phyloP scores from a whole-genome alignment of 2,888 invertebrate species.

The Himalopsyche anomala region DNA sequence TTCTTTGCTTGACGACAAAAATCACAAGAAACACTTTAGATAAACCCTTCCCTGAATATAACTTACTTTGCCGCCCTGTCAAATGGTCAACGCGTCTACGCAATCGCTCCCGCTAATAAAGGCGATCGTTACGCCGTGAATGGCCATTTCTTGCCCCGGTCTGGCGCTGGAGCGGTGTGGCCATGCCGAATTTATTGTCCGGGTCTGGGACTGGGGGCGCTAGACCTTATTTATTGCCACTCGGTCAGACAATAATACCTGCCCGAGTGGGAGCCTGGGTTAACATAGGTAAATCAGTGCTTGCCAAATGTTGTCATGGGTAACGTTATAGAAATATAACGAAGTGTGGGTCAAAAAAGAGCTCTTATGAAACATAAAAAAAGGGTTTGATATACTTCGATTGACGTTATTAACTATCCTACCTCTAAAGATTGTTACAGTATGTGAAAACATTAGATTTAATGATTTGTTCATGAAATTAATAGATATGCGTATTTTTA shows the following conservation, averaged over 20 bases:
- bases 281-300: conserved; percentile 36
- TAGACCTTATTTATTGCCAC: conserved; percentile 41
- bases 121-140: conserved; percentile 40
- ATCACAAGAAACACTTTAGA: conserved; percentile 39
- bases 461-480: too few species aligned
- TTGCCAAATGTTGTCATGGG: not conserved
- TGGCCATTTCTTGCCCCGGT: conserved; percentile 35
- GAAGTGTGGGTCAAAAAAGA: too few species aligned
- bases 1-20: not conserved
- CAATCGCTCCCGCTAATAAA: conserved; percentile 35
- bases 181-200: conserved; percentile 43
- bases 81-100: conserved; percentile 39
- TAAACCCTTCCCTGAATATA: not conserved
- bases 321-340: too few species aligned
- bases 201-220: conserved; percentile 25
- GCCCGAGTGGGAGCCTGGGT: conserved; percentile 22
- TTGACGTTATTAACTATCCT: too few species aligned
- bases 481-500: too few species aligned
- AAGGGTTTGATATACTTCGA: too few species aligned
- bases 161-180: conserved; percentile 33
- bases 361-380: too few species aligned
- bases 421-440: too few species aligned
- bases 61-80: not conserved
- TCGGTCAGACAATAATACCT: conserved; percentile 40
- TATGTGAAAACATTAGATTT: too few species aligned